Base-by-base conservation (phyloP, 1,140 invertebrate species). In the Danaus melanippus region DNA sequence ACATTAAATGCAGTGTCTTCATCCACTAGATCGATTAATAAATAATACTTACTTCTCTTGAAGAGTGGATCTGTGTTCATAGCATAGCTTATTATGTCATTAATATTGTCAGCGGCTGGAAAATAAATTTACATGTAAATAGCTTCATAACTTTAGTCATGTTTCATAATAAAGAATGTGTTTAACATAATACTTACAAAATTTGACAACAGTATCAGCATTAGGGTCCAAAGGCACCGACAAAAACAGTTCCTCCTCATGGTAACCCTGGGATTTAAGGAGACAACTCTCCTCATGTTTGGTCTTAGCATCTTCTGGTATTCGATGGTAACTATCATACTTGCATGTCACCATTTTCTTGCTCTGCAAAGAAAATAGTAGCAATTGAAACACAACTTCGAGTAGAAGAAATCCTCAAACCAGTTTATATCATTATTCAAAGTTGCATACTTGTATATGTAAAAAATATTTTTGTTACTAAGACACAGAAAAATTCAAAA, bases 201-300 rank as follows among this genome's bases (percentile, higher is more conserved):
- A 58, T 74, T 73, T 77, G 0, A 86, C 67, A 11, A 79, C 50
- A 12, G 71, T 77, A 10, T 49, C 53, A 21, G 68, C 67, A 59
- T 72, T 50, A 40, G 52, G 17, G 44, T 75, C 65, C 9, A 74
- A 39, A 49, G 73, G 68, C 6, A 77, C 74, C 11, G 81, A 78
- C 12, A 86, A 49, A 10, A 83, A 52, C 8, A 55, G 10, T 48
- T 83, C 75, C 32, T 73, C 61, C 40, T 64, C 47, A 10, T 21
- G 40, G 49, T 86, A 86, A 3, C 74, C 78, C 32, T 74, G 59
- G 15, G 48, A 54, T 49, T 64, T 66, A 5, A 79, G 50, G 52
- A 61, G 58, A 53, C 83, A 84, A 46, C 65, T 42, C 6, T 56
- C 54, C 62, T 84, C 73, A 67, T 86, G 83, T 17, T 46, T 46